Base-by-base conservation (phyloP, 2,888 invertebrate genomes). In the Hofmannophila pseudospretella region DNA sequence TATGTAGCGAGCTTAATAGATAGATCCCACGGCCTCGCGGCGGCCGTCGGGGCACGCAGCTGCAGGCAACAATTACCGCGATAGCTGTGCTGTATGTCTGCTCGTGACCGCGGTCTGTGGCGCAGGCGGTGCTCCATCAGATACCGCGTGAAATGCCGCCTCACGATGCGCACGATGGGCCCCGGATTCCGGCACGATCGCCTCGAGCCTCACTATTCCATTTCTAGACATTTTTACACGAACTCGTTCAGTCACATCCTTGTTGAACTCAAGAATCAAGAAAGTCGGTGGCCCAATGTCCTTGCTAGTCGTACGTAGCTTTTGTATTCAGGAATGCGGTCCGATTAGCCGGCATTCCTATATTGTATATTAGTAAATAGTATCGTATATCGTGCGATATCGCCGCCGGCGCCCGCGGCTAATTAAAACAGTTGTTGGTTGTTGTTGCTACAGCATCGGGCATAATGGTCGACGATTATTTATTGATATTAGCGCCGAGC, bases 61-160 rank as follows among this genome's bases (percentile, higher is more conserved):
- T 78, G 79, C 75, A 64, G 67, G 76, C 61, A 63, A 78, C 78
- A 82, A 82, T 82, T 81, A 80, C 69, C 65, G 69, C 57, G 62
- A 70, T 69, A 68, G 63, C 55, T 52, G 57, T 61, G 80, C 71
- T 62, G 77, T 79, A 79, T 80, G 79, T 67, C 5, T 16, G 16
- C 16, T 82, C 84, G 85, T 84, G 82, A 85, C 79, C 72, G 70
- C 60, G 69, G 68, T 75, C 77, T 71, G 72, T 73, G 65, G 80
- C 74, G 65, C 77, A 70, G 54, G 50, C 64, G 84, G 82, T 84
- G 81, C 68, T 75, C 71, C 64, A 58, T 47, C 57, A 72, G 85
- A 85, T 85, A 85, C 56, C 67, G 69, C 79, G 76, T 78, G 76
- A 81, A 82, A 82, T 78, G 80, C 79, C 75, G 72, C 69, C 74